Evolutionary conservation across 2,888 invertebrate genomes (phyloP).

Genomic region (Caenorhabditis sp.): DNA sequence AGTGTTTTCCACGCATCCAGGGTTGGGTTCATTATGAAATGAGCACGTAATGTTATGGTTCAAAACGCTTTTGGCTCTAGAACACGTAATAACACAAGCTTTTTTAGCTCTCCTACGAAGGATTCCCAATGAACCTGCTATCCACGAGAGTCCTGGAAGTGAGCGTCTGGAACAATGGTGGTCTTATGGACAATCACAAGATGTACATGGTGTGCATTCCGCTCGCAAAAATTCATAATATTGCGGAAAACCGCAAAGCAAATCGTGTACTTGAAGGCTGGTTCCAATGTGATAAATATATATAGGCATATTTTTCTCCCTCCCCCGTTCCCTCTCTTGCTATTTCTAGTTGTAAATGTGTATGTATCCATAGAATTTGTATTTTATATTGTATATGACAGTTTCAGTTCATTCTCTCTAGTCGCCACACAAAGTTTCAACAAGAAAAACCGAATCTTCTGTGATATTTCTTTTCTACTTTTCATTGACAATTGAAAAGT

Average conservation of each 20-base stretch:
- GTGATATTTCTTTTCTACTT: no score
- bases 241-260: conserved; percentile 61
- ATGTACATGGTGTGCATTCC: conserved; percentile 80
- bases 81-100: neutral
- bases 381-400: no score
- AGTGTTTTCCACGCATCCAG: no score
- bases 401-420: no score
- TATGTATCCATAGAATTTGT: neutral
- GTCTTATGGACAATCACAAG: conserved; percentile 80
- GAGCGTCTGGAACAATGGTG: conserved; percentile 80
- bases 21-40: no score
- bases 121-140: conserved; percentile 31
- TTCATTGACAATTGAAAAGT: no score
- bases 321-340: neutral
- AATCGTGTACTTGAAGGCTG: conserved; percentile 67
- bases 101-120: conserved; percentile 69
- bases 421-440: no score
- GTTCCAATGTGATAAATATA: conserved; percentile 61
- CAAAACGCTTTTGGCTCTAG: no score
- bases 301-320: conserved; percentile 14
- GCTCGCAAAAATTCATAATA: conserved; percentile 68
- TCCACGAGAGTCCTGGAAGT: conserved; percentile 65
- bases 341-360: neutral
- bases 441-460: no score
- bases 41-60: no score